phyloP scores from a whole-genome alignment of 2,797 vertebrate species.

The Orestias chungarensis region DNA sequence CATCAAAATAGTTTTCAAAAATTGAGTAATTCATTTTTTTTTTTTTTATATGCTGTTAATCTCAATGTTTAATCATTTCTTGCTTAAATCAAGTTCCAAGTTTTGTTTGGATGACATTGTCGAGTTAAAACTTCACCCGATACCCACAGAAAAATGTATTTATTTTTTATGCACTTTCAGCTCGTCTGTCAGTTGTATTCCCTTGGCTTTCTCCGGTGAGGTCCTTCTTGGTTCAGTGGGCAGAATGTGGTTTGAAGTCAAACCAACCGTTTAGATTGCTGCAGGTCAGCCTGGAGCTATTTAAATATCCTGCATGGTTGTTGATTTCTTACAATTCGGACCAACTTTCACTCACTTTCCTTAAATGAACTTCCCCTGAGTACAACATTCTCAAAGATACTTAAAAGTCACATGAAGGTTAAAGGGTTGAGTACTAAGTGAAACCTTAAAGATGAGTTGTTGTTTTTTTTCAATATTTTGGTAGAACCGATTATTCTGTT shows the following conservation, averaged over 20 bases:
- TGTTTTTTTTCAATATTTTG: not conserved
- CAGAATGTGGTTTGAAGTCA: not conserved
- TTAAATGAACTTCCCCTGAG: not conserved
- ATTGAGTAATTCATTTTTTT: not conserved
- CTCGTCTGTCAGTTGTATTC: not conserved
- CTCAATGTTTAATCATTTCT: not conserved
- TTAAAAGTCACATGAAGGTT: not conserved
- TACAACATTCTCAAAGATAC: not conserved
- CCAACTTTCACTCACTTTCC: not conserved
- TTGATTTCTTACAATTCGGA: not conserved
- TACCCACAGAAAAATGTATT: not conserved
- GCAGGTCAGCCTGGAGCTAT: conserved; percentile 15
- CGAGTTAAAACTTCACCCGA: not conserved
- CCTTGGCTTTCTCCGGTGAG: conserved; percentile 6
- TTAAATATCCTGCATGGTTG: not conserved
- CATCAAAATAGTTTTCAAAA: not conserved
- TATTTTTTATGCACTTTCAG: conserved; percentile 13
- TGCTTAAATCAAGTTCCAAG: not conserved
- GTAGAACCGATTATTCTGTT: not conserved
- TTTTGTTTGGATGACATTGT: not conserved
- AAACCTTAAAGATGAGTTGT: not conserved
- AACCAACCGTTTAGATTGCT: conserved; percentile 13
- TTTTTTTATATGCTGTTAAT: not conserved
- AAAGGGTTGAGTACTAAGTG: not conserved
- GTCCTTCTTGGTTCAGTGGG: not conserved